Base-by-base conservation (phyloP, 2,888 invertebrate species). In the Stenodera caucasica region DNA sequence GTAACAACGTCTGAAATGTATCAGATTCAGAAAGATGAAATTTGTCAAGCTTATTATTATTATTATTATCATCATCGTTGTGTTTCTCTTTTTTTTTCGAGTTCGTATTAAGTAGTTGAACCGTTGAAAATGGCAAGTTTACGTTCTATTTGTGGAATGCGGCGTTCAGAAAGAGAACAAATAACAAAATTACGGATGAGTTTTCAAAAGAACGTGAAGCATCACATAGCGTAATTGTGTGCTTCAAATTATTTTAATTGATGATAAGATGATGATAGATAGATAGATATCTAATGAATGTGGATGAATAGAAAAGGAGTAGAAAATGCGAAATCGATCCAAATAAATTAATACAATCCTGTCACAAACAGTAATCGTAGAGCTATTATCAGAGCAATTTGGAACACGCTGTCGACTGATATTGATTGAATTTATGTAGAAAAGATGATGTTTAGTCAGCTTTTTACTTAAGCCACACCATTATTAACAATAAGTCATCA, bases 361-460 rank as follows among this genome's bases (percentile, higher is more conserved):
- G 75, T 73, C 73, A 68, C 66, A 63, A 65, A 71, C 75, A 75
- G 73, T 69, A 70, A 72, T 69, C 65, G 67, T 56, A 65, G 67
- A 61, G 67, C 71, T 61, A 70, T 73, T 72, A 72, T 68, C 70
- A 69, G 66, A 63, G 58, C 70, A 70, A 70, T 64, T 64, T 56
- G 35, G 53, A 51, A 59, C 58, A 54, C 54, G 12, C 53, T 8
- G 15, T 55, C 59, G 52, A 53, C 60, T 54, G 53, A 67, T 74
- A 75, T 75, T 72, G 75, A 75, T 75, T 72, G 69, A 72, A 72
- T 72, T 74, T 72, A 74, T 74, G 72, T 72, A 71, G 5, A 32
- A 32, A 12, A 12, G 23, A 45, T 45, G 18, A 21, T 11, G 45
- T 5, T 18, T 40, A 40, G 45, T 30, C 32, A 52, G 52, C 29